A percentile compares a stretch with the other conserved stretches of the same genome.
Evolutionary conservation across 2,113 vertebrate genomes (phyloP).

Genomic region (Brachyhypopomus occidentalis): DNA sequence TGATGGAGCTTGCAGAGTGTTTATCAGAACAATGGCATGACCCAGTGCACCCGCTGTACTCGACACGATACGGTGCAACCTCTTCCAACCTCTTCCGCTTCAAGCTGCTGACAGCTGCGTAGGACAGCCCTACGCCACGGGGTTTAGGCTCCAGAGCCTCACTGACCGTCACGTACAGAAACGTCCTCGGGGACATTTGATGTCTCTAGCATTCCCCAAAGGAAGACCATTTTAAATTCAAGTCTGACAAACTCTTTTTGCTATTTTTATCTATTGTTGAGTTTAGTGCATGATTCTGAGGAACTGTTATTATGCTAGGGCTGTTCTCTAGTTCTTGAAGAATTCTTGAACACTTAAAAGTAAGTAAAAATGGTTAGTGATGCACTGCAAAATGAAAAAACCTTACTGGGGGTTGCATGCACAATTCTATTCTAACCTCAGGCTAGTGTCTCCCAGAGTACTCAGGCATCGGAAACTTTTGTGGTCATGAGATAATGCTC

Average conservation of each 20-base stretch:
- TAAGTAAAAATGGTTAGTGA: neutral
- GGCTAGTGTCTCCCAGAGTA: constrained; percentile 39
- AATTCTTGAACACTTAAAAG: neutral
- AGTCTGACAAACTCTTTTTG: neutral
- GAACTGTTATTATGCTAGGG: neutral
- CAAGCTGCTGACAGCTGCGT: constrained; percentile 47
- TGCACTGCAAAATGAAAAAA: constrained; percentile 23
- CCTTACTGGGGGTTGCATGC: neutral
- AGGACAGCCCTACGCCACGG: neutral
- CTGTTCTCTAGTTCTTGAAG: neutral
- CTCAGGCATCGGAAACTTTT: constrained; percentile 54
- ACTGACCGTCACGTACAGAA: neutral
- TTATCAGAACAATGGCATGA: constrained; percentile 62
- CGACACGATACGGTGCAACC: constrained; percentile 44
- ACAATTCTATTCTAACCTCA: constrained; percentile 19
- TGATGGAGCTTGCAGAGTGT: constrained; percentile 47
- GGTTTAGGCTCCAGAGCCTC: neutral
- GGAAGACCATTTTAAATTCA: neutral
- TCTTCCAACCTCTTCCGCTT: constrained; percentile 39
- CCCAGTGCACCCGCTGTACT: constrained; percentile 27
- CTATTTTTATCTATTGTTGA: neutral
- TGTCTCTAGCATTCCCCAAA: constrained; percentile 27
- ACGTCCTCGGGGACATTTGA: neutral
- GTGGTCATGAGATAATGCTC: constrained; percentile 53
- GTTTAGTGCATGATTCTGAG: neutral